Evolutionary conservation across 2,797 vertebrate species (phyloP).

Genomic region (Micromesistius poutassou): DNA sequence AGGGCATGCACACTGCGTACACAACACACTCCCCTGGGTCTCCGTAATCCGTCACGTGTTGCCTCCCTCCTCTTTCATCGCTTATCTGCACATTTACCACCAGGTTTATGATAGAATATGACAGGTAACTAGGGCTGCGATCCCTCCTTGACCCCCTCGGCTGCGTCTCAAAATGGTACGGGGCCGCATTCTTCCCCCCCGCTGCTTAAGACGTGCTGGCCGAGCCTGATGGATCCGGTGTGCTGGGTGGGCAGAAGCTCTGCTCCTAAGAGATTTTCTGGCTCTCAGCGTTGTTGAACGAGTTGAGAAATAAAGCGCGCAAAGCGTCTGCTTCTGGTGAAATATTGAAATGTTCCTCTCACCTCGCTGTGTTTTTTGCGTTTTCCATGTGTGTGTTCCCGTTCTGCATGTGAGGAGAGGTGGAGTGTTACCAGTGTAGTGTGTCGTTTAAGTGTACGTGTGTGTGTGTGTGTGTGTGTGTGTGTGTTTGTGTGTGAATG

Average conservation of each 20-base stretch:
- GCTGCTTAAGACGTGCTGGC: slow-evolving; percentile 23
- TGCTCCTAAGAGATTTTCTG: slow-evolving; percentile 54
- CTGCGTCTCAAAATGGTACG: slow-evolving; percentile 64
- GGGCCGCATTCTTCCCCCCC: slow-evolving; percentile 58
- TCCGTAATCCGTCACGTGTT: slow-evolving; percentile 57
- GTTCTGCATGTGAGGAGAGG: too few relatives aligned
- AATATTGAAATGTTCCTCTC: slow-evolving; percentile 21
- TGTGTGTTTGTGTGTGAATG: too few relatives aligned
- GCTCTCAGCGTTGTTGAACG: slow-evolving; percentile 21
- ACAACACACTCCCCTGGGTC: slow-evolving; percentile 60
- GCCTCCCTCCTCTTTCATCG: slow-evolving; percentile 65
- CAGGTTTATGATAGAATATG: slow-evolving; percentile 71
- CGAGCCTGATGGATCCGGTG: slow-evolving; percentile 24
- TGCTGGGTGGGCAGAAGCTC: slow-evolving; percentile 46
- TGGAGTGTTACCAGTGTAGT: too few relatives aligned
- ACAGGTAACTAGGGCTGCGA: slow-evolving; percentile 63
- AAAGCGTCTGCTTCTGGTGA: slow-evolving; percentile 17
- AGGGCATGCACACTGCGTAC: slow-evolving; percentile 57
- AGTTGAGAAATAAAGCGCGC: slow-evolving; percentile 45
- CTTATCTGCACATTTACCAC: slow-evolving; percentile 74
- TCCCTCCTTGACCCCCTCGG: slow-evolving; percentile 49
- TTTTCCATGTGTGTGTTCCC: slow-evolving; percentile 1
- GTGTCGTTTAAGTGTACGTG: too few relatives aligned
- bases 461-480: too few relatives aligned
- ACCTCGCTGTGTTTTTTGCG: slow-evolving; percentile 4